A percentile compares a stretch with the other conserved stretches of the same genome.
phyloP scores from a whole-genome alignment of 1,140 invertebrate genomes.

The Lepidurus apus region DNA sequence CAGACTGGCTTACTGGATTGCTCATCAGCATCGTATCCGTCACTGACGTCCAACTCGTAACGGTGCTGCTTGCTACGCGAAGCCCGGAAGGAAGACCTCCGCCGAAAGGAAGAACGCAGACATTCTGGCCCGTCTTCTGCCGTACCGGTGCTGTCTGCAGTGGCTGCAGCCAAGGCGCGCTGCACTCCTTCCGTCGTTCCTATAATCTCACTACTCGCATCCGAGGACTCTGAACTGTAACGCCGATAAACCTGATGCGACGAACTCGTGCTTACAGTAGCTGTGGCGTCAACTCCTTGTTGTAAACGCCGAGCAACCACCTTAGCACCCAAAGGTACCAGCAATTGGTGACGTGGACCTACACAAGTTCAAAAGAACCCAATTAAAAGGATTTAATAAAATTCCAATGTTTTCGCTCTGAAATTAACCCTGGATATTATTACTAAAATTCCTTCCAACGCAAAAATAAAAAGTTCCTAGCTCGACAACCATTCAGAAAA shows the following conservation, averaged over 20 bases:
- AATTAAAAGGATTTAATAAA: no score
- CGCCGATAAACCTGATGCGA: conserved; percentile 33
- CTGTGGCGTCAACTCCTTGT: neutral
- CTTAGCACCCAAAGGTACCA: neutral
- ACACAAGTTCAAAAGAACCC: neutral
- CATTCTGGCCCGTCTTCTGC: conserved; percentile 34
- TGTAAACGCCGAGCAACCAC: neutral
- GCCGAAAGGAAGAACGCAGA: conserved; percentile 35
- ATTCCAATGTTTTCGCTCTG: no score
- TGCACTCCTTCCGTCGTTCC: conserved; percentile 34
- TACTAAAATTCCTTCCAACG: no score
- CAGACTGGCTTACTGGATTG: conserved; percentile 31
- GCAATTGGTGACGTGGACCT: neutral
- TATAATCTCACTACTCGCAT: conserved; percentile 39
- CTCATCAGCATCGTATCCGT: conserved; percentile 36
- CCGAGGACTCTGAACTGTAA: conserved; percentile 40
- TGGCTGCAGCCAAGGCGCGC: conserved; percentile 34
- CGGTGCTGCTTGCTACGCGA: conserved; percentile 37
- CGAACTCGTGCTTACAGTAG: neutral
- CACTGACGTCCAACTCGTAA: conserved; percentile 39
- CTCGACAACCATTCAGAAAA: no score
- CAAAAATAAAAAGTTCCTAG: no score
- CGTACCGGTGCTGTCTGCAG: conserved; percentile 33
- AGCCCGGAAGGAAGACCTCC: conserved; percentile 36
- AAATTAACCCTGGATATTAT: no score